A percentile compares a stretch with the other conserved stretches of the same genome.
phyloP scores from a whole-genome alignment of 2,797 vertebrate species.

The Cuculus canorus region DNA sequence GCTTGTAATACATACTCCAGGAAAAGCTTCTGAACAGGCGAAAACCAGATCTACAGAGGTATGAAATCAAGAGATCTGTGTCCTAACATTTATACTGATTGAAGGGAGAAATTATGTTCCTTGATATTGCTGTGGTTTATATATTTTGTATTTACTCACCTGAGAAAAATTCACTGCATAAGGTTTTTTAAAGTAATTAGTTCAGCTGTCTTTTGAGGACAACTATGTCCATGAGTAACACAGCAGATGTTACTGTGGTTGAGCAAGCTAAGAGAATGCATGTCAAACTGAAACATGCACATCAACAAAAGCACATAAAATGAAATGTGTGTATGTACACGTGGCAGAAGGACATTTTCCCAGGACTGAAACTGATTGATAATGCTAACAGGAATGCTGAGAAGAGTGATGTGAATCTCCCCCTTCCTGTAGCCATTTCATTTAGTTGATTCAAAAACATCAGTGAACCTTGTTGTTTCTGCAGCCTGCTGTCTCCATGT shows the following conservation, averaged over 20 bases:
- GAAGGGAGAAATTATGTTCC: neutral
- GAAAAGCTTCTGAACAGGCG: conserved; percentile 75
- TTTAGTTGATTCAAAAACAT: neutral
- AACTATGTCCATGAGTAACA: conserved; percentile 27
- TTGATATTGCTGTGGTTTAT: neutral
- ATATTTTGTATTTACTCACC: conserved; percentile 38
- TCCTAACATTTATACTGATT: neutral
- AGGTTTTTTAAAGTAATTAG: conserved; percentile 26
- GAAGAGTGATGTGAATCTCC: neutral
- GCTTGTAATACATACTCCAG: conserved; percentile 88
- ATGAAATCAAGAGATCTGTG: neutral
- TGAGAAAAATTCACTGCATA: conserved; percentile 19
- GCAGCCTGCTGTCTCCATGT: neutral
- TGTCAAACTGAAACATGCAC: conserved; percentile 48
- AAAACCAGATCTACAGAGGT: conserved; percentile 80
- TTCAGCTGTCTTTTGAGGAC: conserved; percentile 30
- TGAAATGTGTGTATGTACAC: conserved; percentile 1
- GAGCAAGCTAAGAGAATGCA: conserved; percentile 55
- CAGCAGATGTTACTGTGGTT: conserved; percentile 56
- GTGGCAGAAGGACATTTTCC: conserved; percentile 25
- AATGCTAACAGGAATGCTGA: neutral
- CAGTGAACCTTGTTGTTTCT: neutral
- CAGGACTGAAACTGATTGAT: conserved; percentile 29
- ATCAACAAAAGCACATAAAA: conserved; percentile 36
- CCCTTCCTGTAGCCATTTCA: neutral